Conservation (phyloP, 2,888 invertebrate genomes). For the Melinaea marsaeus region DNA sequence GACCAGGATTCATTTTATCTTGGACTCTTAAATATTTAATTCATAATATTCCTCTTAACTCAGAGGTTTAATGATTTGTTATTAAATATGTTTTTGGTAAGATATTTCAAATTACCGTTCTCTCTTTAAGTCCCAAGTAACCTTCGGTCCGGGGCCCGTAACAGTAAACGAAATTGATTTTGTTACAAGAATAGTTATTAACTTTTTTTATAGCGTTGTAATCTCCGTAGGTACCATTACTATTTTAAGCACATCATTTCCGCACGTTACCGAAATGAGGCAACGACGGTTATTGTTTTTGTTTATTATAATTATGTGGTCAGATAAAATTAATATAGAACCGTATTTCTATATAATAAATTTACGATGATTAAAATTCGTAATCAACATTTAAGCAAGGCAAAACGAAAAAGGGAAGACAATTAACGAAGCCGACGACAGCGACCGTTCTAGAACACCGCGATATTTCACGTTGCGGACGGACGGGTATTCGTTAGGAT, state of each 20-base stretch:
- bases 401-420: conserved; percentile 49
- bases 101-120: too few species aligned
- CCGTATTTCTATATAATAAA: conserved; percentile 19
- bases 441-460: conserved; percentile 70
- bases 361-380: conserved; percentile 6
- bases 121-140: not conserved
- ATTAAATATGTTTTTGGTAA: too few species aligned
- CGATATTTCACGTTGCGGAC: conserved; percentile 67
- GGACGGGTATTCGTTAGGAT: conserved; percentile 63
- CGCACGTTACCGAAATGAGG: conserved; percentile 61
- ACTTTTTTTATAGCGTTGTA: conserved; percentile 63
- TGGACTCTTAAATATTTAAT: not conserved
- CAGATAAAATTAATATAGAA: conserved; percentile 43
- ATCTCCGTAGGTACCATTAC: conserved; percentile 60
- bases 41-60: not conserved
- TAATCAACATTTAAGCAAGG: not conserved
- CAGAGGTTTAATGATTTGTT: too few species aligned
- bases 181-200: conserved; percentile 65
- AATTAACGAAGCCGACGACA: conserved; percentile 71
- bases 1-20: not conserved
- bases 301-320: conserved; percentile 51
- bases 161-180: conserved; percentile 70
- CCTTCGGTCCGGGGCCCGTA: conserved; percentile 49
- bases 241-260: conserved; percentile 54
- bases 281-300: conserved; percentile 57